A percentile compares a stretch with the other conserved stretches of the same genome.
Conservation (phyloP, 1,140 invertebrate genomes). For the Drosophila tsacasi region DNA sequence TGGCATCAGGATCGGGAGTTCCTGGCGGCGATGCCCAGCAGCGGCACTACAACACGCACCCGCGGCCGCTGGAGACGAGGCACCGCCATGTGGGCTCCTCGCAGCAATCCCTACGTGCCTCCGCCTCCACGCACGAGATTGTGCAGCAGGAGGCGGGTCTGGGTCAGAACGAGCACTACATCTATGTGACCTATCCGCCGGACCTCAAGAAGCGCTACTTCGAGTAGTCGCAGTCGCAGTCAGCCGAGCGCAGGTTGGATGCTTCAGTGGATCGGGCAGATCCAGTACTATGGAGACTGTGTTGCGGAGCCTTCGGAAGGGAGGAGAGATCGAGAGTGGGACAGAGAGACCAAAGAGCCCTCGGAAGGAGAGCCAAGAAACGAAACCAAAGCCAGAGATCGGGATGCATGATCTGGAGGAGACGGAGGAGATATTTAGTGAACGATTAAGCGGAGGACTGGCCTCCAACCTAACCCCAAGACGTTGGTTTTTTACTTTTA, state of each 20-base stretch:
- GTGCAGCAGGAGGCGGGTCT: constrained; percentile 77
- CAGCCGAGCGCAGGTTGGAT: constrained; percentile 1
- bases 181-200: constrained; percentile 94
- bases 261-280: constrained; percentile 11
- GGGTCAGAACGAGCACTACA: constrained; percentile 90
- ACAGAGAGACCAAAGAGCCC: constrained; percentile 55
- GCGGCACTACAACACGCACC: constrained; percentile 79
- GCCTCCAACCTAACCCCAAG: constrained; percentile 36
- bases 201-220: constrained; percentile 92
- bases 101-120: constrained; percentile 79
- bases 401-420: constrained; percentile 10
- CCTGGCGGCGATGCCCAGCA: constrained; percentile 29
- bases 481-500: constrained; percentile 61
- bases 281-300: constrained; percentile 25
- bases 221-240: constrained; percentile 73
- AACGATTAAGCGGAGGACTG: constrained; percentile 20
- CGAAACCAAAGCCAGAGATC: constrained; percentile 26
- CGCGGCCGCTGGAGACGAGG: constrained; percentile 75
- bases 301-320: constrained; percentile 6
- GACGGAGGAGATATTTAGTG: constrained; percentile 3
- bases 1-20: not conserved
- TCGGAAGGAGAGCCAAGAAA: constrained; percentile 28
- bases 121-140: constrained; percentile 79
- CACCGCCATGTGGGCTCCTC: constrained; percentile 78
- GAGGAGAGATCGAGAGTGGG: not conserved